These are phyloP conservation scores for Conger conger DNA, from an alignment of 2,113 vertebrate species.

Conservation along the genomic window DNA sequence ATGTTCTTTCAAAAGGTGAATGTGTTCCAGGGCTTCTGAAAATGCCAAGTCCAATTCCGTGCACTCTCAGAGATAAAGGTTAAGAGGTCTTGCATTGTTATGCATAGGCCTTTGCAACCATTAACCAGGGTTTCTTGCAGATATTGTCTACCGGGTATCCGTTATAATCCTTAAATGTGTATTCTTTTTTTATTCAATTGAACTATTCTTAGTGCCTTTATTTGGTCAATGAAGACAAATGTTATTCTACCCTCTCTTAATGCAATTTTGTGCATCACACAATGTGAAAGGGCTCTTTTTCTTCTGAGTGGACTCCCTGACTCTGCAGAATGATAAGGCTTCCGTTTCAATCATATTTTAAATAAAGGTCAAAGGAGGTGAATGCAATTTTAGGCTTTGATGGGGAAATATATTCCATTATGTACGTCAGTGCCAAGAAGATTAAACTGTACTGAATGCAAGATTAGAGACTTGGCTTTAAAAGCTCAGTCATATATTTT, in stretches of 20 bases:
- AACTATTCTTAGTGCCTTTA: neutral
- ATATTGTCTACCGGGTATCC: neutral
- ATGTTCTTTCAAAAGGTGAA: conserved; percentile 6
- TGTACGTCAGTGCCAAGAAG: conserved; percentile 34
- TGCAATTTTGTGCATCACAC: conserved; percentile 11
- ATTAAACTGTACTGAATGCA: conserved; percentile 16
- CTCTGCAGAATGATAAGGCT: conserved; percentile 32
- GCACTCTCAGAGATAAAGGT: neutral
- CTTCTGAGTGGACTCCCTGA: neutral
- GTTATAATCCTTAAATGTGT: neutral
- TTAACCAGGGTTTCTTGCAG: neutral
- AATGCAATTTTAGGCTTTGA: conserved; percentile 39
- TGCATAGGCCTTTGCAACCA: neutral
- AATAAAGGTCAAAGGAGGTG: conserved; percentile 41
- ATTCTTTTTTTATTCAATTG: conserved; percentile 2
- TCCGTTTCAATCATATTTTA: conserved; percentile 32
- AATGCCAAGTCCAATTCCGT: neutral
- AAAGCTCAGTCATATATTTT: conserved; percentile 3
- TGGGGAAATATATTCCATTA: conserved; percentile 40
- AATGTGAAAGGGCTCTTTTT: neutral
- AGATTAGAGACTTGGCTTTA: conserved; percentile 12
- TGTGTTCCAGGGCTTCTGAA: neutral
- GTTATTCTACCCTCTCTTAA: conserved; percentile 1
- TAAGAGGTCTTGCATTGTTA: neutral
- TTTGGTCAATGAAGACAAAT: conserved; percentile 14